These are phyloP conservation scores for Manis javanica DNA, from an alignment of 2,797 vertebrate species.

Conservation along the genomic window DNA sequence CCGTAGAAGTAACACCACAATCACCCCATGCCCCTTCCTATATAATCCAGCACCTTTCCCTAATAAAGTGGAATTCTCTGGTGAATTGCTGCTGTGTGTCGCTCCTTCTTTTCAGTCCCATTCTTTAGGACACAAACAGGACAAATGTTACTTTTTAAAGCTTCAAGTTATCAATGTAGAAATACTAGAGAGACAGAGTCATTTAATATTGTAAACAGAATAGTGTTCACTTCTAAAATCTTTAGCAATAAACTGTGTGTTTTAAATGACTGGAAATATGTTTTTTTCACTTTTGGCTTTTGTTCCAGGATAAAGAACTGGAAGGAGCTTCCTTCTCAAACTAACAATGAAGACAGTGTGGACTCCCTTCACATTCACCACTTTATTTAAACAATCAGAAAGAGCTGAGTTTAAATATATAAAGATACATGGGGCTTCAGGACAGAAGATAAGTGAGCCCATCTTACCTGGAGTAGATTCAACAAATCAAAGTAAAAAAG, in stretches of 20 bases:
- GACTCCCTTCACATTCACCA: background rate
- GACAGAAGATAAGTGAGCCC: background rate
- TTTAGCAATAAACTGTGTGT: background rate
- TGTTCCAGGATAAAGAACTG: background rate
- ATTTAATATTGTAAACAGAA: background rate
- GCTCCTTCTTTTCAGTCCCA: background rate
- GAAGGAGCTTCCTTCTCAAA: background rate
- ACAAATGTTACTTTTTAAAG: background rate
- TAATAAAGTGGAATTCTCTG: too few species aligned
- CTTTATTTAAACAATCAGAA: background rate
- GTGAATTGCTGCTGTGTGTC: too few species aligned
- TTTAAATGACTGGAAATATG: background rate
- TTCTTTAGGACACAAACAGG: background rate
- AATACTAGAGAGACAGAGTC: background rate
- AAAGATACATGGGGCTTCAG: background rate
- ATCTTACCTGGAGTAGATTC: background rate
- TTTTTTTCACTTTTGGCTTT: background rate
- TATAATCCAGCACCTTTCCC: too few species aligned
- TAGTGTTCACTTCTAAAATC: background rate
- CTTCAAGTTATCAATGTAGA: background rate
- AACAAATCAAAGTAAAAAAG: background rate
- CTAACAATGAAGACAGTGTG: background rate
- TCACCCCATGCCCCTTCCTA: too few species aligned
- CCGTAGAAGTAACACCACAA: too few species aligned
- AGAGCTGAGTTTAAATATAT: background rate